Conservation (phyloP, 2,888 invertebrate species). For the Incurvaria masculella region DNA sequence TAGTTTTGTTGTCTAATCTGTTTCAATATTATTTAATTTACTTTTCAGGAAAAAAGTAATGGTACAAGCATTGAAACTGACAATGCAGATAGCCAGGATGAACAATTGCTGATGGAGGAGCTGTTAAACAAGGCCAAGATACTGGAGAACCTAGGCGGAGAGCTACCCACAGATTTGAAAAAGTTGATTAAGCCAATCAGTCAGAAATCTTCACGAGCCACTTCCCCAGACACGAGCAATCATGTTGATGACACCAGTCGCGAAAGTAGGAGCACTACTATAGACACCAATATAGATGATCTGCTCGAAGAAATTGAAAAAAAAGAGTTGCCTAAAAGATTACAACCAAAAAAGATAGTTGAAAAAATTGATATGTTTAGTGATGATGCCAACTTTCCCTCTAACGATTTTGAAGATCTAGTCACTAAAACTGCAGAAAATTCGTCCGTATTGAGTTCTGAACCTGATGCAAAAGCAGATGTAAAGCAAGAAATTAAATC, state of each 20-base stretch:
- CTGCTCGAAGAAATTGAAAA: constrained; percentile 43
- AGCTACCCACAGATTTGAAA: constrained; percentile 46
- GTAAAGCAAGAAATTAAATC: constrained; percentile 17
- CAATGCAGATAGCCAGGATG: constrained; percentile 36
- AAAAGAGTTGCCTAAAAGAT: constrained; percentile 35
- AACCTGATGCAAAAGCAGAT: constrained; percentile 5
- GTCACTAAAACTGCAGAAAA: constrained; percentile 18
- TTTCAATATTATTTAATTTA: background rate
- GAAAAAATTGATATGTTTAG: constrained; percentile 25
- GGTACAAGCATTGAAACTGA: constrained; percentile 14
- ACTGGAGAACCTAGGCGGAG: constrained; percentile 52
- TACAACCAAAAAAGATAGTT: constrained; percentile 20
- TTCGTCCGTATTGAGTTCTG: background rate
- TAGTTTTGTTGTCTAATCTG: too few species aligned
- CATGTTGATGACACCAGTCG: constrained; percentile 22
- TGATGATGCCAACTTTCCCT: constrained; percentile 21
- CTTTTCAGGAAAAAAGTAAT: background rate
- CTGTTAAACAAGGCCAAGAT: constrained; percentile 51
- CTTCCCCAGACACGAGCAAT: constrained; percentile 20
- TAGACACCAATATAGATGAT: constrained; percentile 30
- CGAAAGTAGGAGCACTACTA: constrained; percentile 16
- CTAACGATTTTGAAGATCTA: constrained; percentile 23
- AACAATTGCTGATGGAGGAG: constrained; percentile 30
- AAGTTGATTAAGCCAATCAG: constrained; percentile 35
- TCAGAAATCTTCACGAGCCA: constrained; percentile 24